A percentile compares a stretch with the other conserved stretches of the same genome.
Evolutionary conservation across 2,888 invertebrate genomes (phyloP).

Genomic region (Osmoderma eremita): DNA sequence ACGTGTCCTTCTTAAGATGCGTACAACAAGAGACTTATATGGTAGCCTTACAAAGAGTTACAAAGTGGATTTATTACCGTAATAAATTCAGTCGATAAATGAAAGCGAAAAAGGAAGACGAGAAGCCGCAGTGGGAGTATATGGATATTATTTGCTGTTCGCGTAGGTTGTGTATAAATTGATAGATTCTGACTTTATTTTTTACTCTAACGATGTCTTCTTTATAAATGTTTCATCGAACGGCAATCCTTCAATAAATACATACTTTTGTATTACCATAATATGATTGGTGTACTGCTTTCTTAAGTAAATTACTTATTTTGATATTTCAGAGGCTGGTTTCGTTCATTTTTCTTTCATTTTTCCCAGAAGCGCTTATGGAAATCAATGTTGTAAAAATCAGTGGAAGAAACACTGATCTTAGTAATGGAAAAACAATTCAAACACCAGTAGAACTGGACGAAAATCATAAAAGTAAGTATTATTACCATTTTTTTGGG

Average conservation of each 20-base stretch:
- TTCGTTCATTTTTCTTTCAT: background rate
- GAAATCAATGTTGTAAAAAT: conserved; percentile 11
- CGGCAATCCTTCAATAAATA: no score
- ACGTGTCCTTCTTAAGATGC: conserved; percentile 19
- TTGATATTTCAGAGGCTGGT: conserved; percentile 20
- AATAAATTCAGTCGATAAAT: conserved; percentile 30
- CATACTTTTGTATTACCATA: no score
- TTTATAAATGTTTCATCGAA: no score
- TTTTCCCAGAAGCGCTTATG: background rate
- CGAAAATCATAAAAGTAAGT: background rate
- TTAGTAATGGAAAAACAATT: background rate
- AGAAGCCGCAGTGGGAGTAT: background rate
- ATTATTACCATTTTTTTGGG: no score
- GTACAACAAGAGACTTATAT: conserved; percentile 20
- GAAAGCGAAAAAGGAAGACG: background rate
- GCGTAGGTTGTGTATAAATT: no score
- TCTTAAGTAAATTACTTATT: background rate
- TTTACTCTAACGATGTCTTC: no score
- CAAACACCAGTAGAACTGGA: conserved; percentile 15
- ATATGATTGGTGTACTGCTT: background rate
- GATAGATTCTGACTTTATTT: no score
- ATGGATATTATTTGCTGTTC: background rate
- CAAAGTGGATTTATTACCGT: conserved; percentile 27
- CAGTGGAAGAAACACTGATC: conserved; percentile 8
- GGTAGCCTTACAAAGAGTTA: conserved; percentile 23